Conservation (phyloP, 2,888 invertebrate species). For the Rhimphoctona megacephalus region DNA sequence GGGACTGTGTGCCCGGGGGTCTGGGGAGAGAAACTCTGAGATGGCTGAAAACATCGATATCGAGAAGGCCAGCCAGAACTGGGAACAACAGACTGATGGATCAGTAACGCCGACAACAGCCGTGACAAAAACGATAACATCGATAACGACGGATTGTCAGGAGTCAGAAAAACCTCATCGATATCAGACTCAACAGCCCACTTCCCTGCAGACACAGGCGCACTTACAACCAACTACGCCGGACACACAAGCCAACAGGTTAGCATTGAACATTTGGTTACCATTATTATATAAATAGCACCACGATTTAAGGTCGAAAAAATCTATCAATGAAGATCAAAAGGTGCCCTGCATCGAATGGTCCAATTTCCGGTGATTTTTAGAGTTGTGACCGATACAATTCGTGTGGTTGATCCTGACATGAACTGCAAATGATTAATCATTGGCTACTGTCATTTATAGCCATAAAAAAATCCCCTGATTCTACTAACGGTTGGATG, state of each 20-base stretch:
- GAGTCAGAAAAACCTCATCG: slow-evolving; percentile 53
- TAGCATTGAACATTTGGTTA: slow-evolving; percentile 48
- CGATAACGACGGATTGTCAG: slow-evolving; percentile 54
- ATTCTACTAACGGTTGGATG: background rate
- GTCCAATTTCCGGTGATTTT: no score
- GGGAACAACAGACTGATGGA: slow-evolving; percentile 39
- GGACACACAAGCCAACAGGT: slow-evolving; percentile 74
- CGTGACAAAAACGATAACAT: slow-evolving; percentile 33
- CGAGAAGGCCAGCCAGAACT: slow-evolving; percentile 56
- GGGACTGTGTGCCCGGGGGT: slow-evolving; percentile 73
- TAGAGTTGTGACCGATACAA: background rate
- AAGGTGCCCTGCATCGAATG: no score
- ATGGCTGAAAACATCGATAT: slow-evolving; percentile 77
- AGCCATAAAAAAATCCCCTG: background rate
- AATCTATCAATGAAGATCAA: no score
- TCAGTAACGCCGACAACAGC: slow-evolving; percentile 34
- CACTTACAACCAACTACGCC: slow-evolving; percentile 68
- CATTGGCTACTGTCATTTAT: background rate
- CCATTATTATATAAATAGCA: background rate
- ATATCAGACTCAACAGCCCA: slow-evolving; percentile 23
- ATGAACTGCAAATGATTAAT: background rate
- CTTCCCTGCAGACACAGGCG: slow-evolving; percentile 45
- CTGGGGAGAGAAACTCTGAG: slow-evolving; percentile 64
- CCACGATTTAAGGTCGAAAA: no score
- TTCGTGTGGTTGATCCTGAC: background rate